Evolutionary conservation across 2,888 invertebrate genomes (phyloP).

Genomic region (Axea sp.): DNA sequence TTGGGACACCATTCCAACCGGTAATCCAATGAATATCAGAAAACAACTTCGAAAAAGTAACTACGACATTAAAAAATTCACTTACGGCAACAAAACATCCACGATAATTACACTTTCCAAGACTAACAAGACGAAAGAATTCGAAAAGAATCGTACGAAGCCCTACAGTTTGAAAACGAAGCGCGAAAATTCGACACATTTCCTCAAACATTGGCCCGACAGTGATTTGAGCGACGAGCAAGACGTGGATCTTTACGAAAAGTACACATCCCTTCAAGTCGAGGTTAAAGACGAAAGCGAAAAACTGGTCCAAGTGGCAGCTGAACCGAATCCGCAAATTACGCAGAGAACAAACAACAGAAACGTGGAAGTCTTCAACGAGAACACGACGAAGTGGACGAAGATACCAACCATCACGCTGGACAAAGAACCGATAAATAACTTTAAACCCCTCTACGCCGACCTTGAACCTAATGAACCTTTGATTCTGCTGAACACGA

Average conservation of each 20-base stretch:
- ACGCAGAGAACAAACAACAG: background rate
- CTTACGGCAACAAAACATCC: slow-evolving; percentile 14
- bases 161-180: background rate
- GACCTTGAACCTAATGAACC: slow-evolving; percentile 66
- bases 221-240: slow-evolving; percentile 67
- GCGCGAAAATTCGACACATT: background rate
- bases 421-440: slow-evolving; percentile 52
- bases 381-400: slow-evolving; percentile 72
- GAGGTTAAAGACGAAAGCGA: slow-evolving; percentile 12
- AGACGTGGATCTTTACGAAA: slow-evolving; percentile 74
- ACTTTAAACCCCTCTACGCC: slow-evolving; percentile 65
- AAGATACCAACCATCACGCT: slow-evolving; percentile 68
- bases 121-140: background rate
- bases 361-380: slow-evolving; percentile 15
- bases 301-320: background rate
- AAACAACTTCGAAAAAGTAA: slow-evolving; percentile 2
- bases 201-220: slow-evolving; percentile 74
- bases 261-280: slow-evolving; percentile 69
- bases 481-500: slow-evolving; percentile 2
- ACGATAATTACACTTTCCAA: slow-evolving; percentile 9
- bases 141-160: background rate
- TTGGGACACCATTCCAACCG: slow-evolving; percentile 16
- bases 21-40: slow-evolving; percentile 5
- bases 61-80: slow-evolving; percentile 11
- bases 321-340: no score